Base-by-base conservation (phyloP, 1,140 invertebrate genomes). In the Brachionus sp. region DNA sequence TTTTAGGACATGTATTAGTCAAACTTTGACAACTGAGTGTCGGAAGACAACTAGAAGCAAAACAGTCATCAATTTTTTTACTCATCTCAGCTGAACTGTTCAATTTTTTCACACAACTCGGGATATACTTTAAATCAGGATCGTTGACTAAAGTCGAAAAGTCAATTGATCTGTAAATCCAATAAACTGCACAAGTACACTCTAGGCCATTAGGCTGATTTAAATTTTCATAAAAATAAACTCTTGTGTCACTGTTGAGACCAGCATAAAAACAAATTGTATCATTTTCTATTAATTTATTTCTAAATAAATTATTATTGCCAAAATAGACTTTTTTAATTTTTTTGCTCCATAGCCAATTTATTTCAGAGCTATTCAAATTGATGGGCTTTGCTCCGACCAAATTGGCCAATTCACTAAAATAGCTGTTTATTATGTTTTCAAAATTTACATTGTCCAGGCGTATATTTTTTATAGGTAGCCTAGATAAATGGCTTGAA, bases 191-290 rank as follows among this genome's bases (percentile, higher is more conserved):
- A 25, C 77, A 80, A n/a, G 46, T 80, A 29, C 77, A 80, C 19
- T 29, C 23, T 12, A 80, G 16, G 7, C 77, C 77, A 80, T 37
- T 66, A 9, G 19, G 33, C 5, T 29, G 57, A 42, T 80, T 44
- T 7, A 80, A 62, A 66, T 57, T 80, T 42, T 80, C 77, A 62
- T 62, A 66, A 66, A 80, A 42, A 35, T 80, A 80, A 62, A 66
- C n/a, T 13, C 5, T 57, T 19, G 77, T 80, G 7, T 13, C 16
- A 10, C 19, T 6, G 12, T 23, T 57, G n/a, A 80, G 25, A 12
- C 77, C 62, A 23, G 62, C 50, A 35, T 29, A 80, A 16, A 62
- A 80, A 35, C 77, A 80, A 25, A 80, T 19, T 13, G 12, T 62
- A 6, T 80, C 77, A 62, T 80, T 44, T 44, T 53, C 19, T 62